Percentiles rank a stretch among this genome's conserved stretches.
Evolutionary conservation across 2,797 vertebrate genomes (phyloP).

Genomic region (Huso huso): DNA sequence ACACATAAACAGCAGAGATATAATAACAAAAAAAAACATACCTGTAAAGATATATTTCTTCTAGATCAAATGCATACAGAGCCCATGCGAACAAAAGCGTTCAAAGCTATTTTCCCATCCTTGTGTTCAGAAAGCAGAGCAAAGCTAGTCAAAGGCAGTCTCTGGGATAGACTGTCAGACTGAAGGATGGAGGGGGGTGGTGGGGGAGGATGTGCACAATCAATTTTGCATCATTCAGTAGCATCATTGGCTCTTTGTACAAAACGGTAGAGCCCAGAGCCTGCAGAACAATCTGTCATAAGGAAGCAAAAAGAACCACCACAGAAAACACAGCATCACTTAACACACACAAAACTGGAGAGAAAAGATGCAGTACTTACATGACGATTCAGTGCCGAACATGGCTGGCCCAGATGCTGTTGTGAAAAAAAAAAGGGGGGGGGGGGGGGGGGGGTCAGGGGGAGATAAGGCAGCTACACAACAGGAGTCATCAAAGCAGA

Average conservation of each 20-base stretch:
- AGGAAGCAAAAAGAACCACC: conserved; percentile 6
- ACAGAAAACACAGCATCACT: conserved; percentile 16
- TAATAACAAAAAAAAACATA: conserved; percentile 2
- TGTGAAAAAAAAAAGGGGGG: conserved; percentile 53
- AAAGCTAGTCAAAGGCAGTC: conserved; percentile 6
- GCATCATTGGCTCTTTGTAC: conserved; percentile 36
- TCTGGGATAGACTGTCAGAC: conserved; percentile 2
- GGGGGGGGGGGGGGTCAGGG: conserved; percentile 42
- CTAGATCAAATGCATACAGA: background rate
- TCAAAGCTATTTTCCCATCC: background rate
- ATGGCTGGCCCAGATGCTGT: conserved; percentile 90
- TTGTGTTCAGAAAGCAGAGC: background rate
- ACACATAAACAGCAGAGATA: conserved; percentile 9
- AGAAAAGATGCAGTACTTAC: conserved; percentile 78
- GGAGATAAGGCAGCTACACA: conserved; percentile 84
- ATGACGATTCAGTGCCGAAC: conserved; percentile 98
- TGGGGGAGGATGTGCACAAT: conserved; percentile 1
- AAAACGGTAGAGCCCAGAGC: conserved; percentile 52
- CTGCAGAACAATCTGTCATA: conserved; percentile 24
- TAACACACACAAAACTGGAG: conserved; percentile 23
- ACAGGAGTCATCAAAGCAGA: conserved; percentile 89
- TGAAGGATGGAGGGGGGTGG: background rate
- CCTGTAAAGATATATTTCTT: background rate
- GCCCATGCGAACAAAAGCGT: background rate
- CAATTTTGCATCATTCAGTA: conserved; percentile 30